These are phyloP conservation scores for Emmelina monodactyla DNA, from an alignment of 2,888 invertebrate species.

Conservation along the genomic window DNA sequence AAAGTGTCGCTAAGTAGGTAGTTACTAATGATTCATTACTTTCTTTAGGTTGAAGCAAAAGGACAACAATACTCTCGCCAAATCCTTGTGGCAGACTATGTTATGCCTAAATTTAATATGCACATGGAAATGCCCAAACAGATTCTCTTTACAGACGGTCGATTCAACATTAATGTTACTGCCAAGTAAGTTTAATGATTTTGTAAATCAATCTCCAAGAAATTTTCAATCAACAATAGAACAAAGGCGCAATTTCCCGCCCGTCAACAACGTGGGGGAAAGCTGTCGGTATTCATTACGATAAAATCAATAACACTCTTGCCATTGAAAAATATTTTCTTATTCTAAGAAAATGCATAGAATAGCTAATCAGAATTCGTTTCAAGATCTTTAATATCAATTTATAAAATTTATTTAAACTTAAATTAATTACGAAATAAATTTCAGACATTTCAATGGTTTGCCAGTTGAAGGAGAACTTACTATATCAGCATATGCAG, in stretches of 20 bases:
- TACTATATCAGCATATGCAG: constrained; percentile 84
- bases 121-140: constrained; percentile 83
- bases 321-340: constrained; percentile 2
- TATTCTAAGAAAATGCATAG: too few relatives aligned
- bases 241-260: constrained; percentile 13
- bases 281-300: constrained; percentile 26
- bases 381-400: too few relatives aligned
- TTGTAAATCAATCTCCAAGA: constrained; percentile 6
- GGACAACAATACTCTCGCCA: constrained; percentile 72
- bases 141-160: constrained; percentile 80
- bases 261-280: too few relatives aligned
- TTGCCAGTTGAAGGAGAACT: constrained; percentile 87
- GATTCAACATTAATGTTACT: constrained; percentile 79
- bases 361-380: too few relatives aligned
- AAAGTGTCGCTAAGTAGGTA: not conserved
- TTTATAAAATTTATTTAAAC: not conserved
- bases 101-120: constrained; percentile 93
- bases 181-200: constrained; percentile 74
- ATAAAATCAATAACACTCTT: constrained; percentile 25
- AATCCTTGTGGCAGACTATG: constrained; percentile 88
- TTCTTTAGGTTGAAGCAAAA: constrained; percentile 42
- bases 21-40: not conserved
- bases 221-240: constrained; percentile 9
- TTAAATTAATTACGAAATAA: not conserved
- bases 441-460: constrained; percentile 80